A percentile compares a stretch with the other conserved stretches of the same genome.
phyloP scores from a whole-genome alignment of 2,888 invertebrate genomes.

The Ophonus ardosiacus region DNA sequence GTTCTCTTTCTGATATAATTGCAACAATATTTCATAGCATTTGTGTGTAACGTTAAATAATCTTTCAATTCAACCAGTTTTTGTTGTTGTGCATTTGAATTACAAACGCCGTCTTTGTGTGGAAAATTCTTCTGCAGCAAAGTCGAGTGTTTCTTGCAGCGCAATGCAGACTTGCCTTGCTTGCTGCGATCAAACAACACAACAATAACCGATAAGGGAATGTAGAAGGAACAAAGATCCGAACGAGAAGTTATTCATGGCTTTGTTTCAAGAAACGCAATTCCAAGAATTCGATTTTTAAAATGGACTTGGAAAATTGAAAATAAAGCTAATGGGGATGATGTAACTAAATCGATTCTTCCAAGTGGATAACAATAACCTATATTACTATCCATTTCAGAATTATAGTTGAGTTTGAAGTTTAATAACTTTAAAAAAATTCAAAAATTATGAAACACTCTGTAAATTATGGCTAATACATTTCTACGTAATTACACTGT shows the following conservation, averaged over 20 bases:
- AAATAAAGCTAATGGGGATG: neutral
- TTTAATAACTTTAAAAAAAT: no score
- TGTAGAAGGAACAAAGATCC: neutral
- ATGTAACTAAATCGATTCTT: no score
- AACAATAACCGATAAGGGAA: neutral
- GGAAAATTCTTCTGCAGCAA: neutral
- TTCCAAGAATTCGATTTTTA: neutral
- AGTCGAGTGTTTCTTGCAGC: neutral
- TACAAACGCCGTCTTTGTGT: conserved; percentile 48
- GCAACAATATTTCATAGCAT: neutral
- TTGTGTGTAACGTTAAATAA: neutral
- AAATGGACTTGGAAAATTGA: neutral
- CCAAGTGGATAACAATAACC: neutral
- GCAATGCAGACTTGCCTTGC: neutral
- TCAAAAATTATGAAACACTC: no score
- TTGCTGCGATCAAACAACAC: neutral
- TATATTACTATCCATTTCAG: no score
- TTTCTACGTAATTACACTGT: no score
- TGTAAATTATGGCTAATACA: no score
- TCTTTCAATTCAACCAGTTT: conserved; percentile 17
- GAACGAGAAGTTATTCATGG: neutral
- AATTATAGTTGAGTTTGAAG: no score
- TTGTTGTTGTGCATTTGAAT: conserved; percentile 34
- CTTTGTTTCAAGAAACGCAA: neutral
- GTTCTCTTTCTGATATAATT: neutral